Conservation (phyloP, 2,113 vertebrate species). For the Morone chrysops region DNA sequence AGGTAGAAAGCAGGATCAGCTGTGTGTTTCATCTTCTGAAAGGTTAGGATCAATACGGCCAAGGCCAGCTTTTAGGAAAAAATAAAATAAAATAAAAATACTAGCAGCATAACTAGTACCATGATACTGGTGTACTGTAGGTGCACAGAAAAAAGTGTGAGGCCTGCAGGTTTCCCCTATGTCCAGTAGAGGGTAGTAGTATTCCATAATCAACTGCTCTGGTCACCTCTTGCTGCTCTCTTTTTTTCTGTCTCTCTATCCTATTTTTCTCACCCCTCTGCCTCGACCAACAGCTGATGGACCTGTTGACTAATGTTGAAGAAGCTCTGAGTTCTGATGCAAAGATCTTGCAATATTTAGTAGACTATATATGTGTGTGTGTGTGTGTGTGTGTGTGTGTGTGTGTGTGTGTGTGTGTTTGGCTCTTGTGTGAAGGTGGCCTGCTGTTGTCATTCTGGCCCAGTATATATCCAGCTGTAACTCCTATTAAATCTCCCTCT, state of each 20-base stretch:
- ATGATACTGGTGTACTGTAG: neutral
- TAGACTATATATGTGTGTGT: conserved; percentile 28
- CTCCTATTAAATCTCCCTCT: conserved; percentile 31
- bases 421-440: neutral
- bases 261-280: conserved; percentile 8
- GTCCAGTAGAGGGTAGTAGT: conserved; percentile 76
- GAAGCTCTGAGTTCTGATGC: conserved; percentile 27
- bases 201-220: conserved; percentile 23
- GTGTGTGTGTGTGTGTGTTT: conserved; percentile 4
- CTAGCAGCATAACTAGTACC: conserved; percentile 10
- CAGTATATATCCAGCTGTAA: conserved; percentile 30
- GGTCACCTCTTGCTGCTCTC: neutral
- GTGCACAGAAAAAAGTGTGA: neutral
- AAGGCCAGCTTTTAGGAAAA: neutral
- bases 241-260: neutral
- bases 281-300: conserved; percentile 37
- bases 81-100: neutral
- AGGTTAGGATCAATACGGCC: conserved; percentile 16
- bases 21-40: conserved; percentile 12
- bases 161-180: conserved; percentile 25
- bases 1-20: conserved; percentile 2
- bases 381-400: conserved; percentile 34
- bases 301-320: conserved; percentile 51
- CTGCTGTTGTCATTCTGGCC: conserved; percentile 25
- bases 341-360: conserved; percentile 44